Percentiles rank a stretch among this genome's conserved stretches.
Conservation (phyloP, 2,888 invertebrate genomes). For the Eristalinus aeneus region DNA sequence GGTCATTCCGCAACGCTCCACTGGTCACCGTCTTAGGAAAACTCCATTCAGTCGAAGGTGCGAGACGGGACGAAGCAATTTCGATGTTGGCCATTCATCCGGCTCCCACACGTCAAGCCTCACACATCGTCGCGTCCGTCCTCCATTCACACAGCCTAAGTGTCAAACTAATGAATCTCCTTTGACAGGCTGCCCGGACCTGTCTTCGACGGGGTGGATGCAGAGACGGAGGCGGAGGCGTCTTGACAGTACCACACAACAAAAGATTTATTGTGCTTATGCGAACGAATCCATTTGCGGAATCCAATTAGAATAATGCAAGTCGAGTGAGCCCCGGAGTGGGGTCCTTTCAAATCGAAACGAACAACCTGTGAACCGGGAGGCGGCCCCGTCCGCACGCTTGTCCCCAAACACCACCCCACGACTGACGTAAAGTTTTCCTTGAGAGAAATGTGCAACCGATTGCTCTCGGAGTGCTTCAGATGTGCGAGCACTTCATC, state of each 20-base stretch:
- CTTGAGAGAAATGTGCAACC: slow-evolving; percentile 57
- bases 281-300: slow-evolving; percentile 62
- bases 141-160: slow-evolving; percentile 45
- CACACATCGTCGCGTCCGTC: neutral
- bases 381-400: neutral
- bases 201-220: no score
- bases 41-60: neutral
- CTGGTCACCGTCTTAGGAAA: neutral
- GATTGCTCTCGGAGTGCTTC: slow-evolving; percentile 24
- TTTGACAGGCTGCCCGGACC: slow-evolving; percentile 47
- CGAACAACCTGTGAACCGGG: slow-evolving; percentile 32
- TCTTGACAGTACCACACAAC: slow-evolving; percentile 52
- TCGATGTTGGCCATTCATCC: neutral
- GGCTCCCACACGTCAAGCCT: neutral
- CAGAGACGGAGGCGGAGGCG: slow-evolving; percentile 38
- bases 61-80: neutral
- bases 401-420: slow-evolving; percentile 42
- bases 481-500: slow-evolving; percentile 13
- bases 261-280: slow-evolving; percentile 60
- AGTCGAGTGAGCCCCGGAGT: slow-evolving; percentile 11
- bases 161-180: slow-evolving; percentile 70
- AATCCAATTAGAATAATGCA: slow-evolving; percentile 71
- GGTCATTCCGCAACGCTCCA: neutral
- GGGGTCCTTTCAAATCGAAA: slow-evolving; percentile 46
- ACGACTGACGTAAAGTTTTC: slow-evolving; percentile 29